phyloP scores from a whole-genome alignment of 2,113 vertebrate genomes.

The Vulpes lagopus region DNA sequence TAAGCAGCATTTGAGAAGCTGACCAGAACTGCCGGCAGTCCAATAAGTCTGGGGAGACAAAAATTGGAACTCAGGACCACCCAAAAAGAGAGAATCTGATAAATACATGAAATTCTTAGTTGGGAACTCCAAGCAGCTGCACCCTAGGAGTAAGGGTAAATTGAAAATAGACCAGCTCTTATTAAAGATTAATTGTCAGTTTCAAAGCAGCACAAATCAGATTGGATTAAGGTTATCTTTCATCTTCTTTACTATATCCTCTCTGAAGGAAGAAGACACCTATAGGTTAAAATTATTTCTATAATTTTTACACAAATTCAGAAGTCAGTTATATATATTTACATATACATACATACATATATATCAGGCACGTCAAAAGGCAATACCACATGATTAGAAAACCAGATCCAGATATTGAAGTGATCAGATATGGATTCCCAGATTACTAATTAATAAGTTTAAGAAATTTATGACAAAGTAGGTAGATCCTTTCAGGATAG shows the following conservation, averaged over 20 bases:
- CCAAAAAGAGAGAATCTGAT: neutral
- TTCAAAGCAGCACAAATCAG: neutral
- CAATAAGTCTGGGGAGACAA: neutral
- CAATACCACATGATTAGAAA: neutral
- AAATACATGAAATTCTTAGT: neutral
- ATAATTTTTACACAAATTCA: neutral
- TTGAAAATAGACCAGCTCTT: neutral
- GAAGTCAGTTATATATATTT: no score
- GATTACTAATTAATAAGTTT: neutral
- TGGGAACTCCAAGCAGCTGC: neutral
- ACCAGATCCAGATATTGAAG: neutral
- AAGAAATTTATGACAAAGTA: no score
- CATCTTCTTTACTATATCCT: neutral
- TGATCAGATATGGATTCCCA: neutral
- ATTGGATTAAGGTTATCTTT: neutral
- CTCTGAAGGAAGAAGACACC: neutral
- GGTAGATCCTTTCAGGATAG: neutral
- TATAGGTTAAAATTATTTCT: neutral
- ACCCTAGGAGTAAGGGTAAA: neutral
- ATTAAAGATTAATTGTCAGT: neutral
- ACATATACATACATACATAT: no score
- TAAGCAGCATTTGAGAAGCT: no score
- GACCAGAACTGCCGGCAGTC: neutral
- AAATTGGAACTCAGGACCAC: neutral
- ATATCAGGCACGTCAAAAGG: neutral